A percentile compares a stretch with the other conserved stretches of the same genome.
These are phyloP conservation scores for Oxyruncus cristatus DNA, from an alignment of 2,113 vertebrate genomes.

Conservation along the genomic window DNA sequence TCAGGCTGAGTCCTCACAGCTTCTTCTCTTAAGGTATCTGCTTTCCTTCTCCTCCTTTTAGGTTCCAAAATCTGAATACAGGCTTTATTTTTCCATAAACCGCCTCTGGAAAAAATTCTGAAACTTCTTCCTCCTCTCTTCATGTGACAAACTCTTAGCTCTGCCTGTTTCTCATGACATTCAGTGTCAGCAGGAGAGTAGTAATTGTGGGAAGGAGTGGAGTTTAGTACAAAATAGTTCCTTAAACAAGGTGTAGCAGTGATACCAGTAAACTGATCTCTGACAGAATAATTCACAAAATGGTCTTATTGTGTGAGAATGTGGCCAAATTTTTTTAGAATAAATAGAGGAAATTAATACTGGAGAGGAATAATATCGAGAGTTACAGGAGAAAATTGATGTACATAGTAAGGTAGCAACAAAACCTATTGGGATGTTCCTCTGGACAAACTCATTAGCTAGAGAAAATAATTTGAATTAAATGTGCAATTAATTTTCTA, in stretches of 20 bases:
- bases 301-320: background rate
- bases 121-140: background rate
- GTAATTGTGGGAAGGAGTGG: background rate
- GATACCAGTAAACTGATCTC: background rate
- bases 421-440: background rate
- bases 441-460: background rate
- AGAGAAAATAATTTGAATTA: background rate
- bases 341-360: background rate
- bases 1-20: background rate
- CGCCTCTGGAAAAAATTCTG: background rate
- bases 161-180: background rate
- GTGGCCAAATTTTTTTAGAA: background rate
- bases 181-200: background rate
- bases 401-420: background rate
- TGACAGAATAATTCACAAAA: background rate
- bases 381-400: background rate
- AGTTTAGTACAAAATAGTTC: background rate
- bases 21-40: background rate
- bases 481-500: background rate
- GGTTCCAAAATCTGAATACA: background rate
- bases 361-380: background rate
- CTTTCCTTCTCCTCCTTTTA: background rate
- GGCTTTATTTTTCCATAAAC: background rate
- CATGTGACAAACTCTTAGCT: background rate
- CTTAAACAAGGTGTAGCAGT: background rate